Evolutionary conservation across 1,140 invertebrate species (phyloP).

Genomic region (Onthophagus taurus): DNA sequence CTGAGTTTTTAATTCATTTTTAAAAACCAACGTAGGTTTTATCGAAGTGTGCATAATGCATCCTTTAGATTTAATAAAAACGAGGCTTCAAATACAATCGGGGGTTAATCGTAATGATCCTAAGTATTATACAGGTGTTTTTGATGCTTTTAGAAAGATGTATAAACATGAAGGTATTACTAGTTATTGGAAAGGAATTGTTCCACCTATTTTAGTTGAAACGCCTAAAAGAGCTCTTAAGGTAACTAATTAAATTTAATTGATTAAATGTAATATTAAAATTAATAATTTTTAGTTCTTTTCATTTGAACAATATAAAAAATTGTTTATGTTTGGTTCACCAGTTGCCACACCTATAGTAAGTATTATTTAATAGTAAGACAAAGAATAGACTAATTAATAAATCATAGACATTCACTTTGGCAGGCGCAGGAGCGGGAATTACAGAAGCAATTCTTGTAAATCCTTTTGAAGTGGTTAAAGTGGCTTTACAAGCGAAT

Average conservation of each 20-base stretch:
- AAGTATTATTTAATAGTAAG: constrained; percentile 20
- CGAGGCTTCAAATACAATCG: constrained; percentile 69
- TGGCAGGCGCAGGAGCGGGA: constrained; percentile 78
- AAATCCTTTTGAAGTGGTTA: constrained; percentile 92
- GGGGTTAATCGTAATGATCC: constrained; percentile 40
- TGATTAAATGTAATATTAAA: neutral
- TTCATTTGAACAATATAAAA: constrained; percentile 88
- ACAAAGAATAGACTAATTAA: constrained; percentile 2
- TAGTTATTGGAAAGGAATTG: constrained; percentile 84
- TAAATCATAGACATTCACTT: constrained; percentile 61
- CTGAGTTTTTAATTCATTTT: constrained; percentile 9
- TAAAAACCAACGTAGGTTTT: constrained; percentile 53
- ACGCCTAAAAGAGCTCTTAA: constrained; percentile 90
- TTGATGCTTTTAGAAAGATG: constrained; percentile 84
- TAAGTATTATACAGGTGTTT: constrained; percentile 63
- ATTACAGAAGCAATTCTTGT: constrained; percentile 82
- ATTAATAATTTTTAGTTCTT: constrained; percentile 55
- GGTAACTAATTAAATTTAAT: constrained; percentile 33
- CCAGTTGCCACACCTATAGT: constrained; percentile 62
- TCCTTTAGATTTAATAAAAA: constrained; percentile 88
- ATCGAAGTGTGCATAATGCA: constrained; percentile 94
- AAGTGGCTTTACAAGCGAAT: constrained; percentile 75
- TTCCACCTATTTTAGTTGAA: constrained; percentile 88
- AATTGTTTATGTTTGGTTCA: constrained; percentile 68
- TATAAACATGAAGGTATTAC: constrained; percentile 70